Conservation (phyloP, 2,113 vertebrate species). For the Gymnocephalus cernua region DNA sequence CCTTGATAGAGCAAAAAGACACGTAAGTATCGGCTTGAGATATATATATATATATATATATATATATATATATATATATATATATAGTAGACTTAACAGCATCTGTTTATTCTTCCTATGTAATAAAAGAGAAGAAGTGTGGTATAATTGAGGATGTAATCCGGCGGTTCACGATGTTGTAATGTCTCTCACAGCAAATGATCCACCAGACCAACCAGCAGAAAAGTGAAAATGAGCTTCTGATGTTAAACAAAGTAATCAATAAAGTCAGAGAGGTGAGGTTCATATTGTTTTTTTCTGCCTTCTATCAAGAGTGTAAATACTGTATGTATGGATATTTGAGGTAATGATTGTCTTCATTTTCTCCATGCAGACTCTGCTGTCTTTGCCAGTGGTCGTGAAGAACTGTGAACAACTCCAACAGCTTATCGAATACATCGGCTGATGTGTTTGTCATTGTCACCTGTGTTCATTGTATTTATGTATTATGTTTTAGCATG, state of each 20-base stretch:
- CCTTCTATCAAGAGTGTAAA: neutral
- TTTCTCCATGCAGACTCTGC: slow-evolving; percentile 72
- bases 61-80: no score
- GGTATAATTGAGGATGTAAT: neutral
- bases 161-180: neutral
- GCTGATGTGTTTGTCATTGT: slow-evolving; percentile 49
- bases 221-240: slow-evolving; percentile 87
- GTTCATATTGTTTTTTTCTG: neutral
- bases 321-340: neutral
- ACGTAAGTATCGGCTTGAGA: slow-evolving; percentile 67
- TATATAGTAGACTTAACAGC: no score
- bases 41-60: no score
- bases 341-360: neutral
- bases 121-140: neutral
- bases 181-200: slow-evolving; percentile 80
- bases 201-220: slow-evolving; percentile 87
- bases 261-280: slow-evolving; percentile 87
- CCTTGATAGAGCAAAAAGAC: slow-evolving; percentile 84
- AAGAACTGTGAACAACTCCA: slow-evolving; percentile 75
- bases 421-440: slow-evolving; percentile 78
- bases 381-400: slow-evolving; percentile 77
- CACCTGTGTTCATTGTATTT: slow-evolving; percentile 25
- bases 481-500: neutral
- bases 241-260: slow-evolving; percentile 86
- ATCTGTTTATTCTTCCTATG: neutral